Evolutionary conservation across 1,140 invertebrate genomes (phyloP), one percentile per base, ranked within the genome.

Genomic region (Brachionus rotundiformis): DNA sequence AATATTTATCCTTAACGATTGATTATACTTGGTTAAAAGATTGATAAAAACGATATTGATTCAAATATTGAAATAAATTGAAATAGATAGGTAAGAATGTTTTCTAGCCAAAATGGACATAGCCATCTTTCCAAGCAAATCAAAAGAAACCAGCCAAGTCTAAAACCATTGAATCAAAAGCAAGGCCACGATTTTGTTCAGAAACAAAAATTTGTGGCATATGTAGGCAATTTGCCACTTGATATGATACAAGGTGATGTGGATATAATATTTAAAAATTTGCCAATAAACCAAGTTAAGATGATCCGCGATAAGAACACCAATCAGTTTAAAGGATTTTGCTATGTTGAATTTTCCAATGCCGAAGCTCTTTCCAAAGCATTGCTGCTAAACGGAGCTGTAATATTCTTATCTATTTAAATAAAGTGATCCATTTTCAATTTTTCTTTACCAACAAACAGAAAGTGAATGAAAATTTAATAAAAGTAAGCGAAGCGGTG

Each of bases 261-360:
- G 23, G 36, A 73, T 27, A 73, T 73, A 10, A 73, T 73, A 23
- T 73, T 73, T 19, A 73, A 73, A 73, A 73, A 73, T 73, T 44
- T 73, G 41, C 68, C 36, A 41, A 27, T 73, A 11, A 44, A n/a
- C 23, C 33, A 65, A 41, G 61, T 59, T 59, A 36, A 41, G 29
- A 80, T 80, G 76, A 41, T 80, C 47, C 76, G 76, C 23, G 76
- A 80, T 39, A 80, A 29, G 27, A 47, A 80, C 25, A 80, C 76
- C 11, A 41, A 29, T 10, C n/a, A 61, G 13, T 80, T 80, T n/a
- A 61, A 65, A 39, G 76, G 76, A 5, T 80, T 23, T 80, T 61
- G 54, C 23, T 80, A 80, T 80, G 76, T 80, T 36, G 76, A 80
- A 65, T 80, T 80, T 44, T 19, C 49, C 10, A 39, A 13, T 65